Conservation (phyloP, 2,797 vertebrate species). For the Cossypha polioptera region DNA sequence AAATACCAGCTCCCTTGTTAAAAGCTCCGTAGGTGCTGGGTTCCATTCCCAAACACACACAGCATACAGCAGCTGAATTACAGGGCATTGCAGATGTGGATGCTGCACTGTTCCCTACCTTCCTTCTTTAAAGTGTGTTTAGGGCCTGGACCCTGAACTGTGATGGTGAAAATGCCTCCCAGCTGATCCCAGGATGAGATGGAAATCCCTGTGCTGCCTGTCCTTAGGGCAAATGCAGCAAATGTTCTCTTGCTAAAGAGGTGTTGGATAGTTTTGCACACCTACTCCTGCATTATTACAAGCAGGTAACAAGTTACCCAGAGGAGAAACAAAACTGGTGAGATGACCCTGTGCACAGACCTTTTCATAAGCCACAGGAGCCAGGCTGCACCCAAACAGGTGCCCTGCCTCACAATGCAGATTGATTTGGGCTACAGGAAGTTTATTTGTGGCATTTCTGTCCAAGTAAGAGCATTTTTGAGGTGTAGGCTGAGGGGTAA, state of each 20-base stretch:
- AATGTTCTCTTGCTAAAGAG: background rate
- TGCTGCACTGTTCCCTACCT: background rate
- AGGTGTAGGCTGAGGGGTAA: background rate
- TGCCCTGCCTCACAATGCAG: background rate
- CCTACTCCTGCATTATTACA: background rate
- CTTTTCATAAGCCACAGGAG: fast-evolving
- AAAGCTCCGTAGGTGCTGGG: background rate
- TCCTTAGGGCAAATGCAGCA: background rate
- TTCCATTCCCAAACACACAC: background rate
- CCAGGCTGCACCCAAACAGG: background rate
- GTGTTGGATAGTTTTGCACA: background rate
- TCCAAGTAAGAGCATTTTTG: background rate
- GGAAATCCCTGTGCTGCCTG: background rate
- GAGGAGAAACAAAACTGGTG: background rate
- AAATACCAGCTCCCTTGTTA: background rate
- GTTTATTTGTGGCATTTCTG: background rate
- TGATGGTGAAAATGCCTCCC: background rate
- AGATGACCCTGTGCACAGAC: background rate
- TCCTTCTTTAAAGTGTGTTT: background rate
- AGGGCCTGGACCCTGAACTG: background rate
- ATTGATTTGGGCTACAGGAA: background rate
- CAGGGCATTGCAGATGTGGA: background rate
- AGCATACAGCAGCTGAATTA: background rate
- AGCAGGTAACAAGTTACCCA: background rate
- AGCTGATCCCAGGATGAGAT: background rate